A percentile compares a stretch with the other conserved stretches of the same genome.
These are phyloP conservation scores for Drosophila koepferae DNA, from an alignment of 2,888 invertebrate genomes.

Conservation along the genomic window DNA sequence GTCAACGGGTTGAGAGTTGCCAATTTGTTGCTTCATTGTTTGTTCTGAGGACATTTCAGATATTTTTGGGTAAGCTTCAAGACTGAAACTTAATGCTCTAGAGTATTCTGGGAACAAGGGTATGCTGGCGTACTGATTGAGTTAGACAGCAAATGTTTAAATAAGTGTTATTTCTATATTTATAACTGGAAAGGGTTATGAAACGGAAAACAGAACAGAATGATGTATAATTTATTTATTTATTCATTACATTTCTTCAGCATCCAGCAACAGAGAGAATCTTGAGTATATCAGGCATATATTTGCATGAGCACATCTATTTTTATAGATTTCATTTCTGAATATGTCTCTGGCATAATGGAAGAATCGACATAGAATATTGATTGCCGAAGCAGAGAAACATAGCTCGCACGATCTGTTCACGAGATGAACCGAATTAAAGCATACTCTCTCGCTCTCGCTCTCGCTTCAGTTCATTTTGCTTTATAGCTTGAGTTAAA, in stretches of 20 bases:
- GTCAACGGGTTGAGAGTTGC: slow-evolving; percentile 58
- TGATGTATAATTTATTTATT: too few relatives aligned
- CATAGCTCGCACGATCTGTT: too few relatives aligned
- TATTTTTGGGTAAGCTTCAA: slow-evolving; percentile 3
- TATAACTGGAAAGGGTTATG: neutral
- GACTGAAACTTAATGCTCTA: neutral
- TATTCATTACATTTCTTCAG: too few relatives aligned
- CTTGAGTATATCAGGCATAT: neutral
- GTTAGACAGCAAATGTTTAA: neutral
- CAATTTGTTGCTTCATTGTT: slow-evolving; percentile 58
- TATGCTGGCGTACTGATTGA: neutral
- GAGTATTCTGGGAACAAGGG: neutral
- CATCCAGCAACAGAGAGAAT: neutral
- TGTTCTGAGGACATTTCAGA: slow-evolving; percentile 31
- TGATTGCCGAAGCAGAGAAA: too few relatives aligned
- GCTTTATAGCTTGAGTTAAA: too few relatives aligned
- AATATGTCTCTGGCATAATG: neutral
- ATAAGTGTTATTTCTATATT: neutral
- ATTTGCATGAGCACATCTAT: neutral
- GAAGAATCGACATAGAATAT: too few relatives aligned
- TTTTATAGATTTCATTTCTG: neutral
- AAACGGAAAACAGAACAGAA: neutral
- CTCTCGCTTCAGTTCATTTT: too few relatives aligned
- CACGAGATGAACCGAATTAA: too few relatives aligned
- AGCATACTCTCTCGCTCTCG: too few relatives aligned